phyloP scores from a whole-genome alignment of 1,140 invertebrate species.

The Hypothenemus hampei region DNA sequence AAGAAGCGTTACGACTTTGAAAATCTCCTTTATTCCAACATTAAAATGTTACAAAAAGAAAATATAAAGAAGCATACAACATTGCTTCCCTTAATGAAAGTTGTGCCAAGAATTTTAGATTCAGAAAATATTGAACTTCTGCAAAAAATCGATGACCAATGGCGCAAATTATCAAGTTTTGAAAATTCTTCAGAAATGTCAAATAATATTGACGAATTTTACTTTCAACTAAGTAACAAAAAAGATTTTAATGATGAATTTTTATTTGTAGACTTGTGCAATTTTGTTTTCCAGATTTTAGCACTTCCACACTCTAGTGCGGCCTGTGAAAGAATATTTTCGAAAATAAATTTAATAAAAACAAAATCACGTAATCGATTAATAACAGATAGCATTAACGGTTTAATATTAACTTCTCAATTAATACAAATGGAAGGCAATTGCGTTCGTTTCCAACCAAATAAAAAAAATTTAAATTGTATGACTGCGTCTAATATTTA shows the following conservation, averaged over 20 bases:
- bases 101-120: not conserved
- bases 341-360: conserved; percentile 10
- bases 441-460: not conserved
- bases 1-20: conserved; percentile 5
- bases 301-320: conserved; percentile 8
- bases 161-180: not conserved
- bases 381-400: not conserved
- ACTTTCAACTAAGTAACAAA: not conserved
- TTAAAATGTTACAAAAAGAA: not conserved
- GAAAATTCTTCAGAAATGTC: not conserved
- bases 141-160: conserved; percentile 11
- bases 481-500: conserved; percentile 34
- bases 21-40: not conserved
- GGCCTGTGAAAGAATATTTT: conserved; percentile 3
- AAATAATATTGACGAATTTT: conserved; percentile 7
- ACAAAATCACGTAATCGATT: not conserved
- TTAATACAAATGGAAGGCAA: conserved; percentile 18
- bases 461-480: too few relatives aligned
- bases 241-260: not conserved
- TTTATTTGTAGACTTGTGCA: conserved; percentile 1
- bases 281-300: conserved; percentile 4
- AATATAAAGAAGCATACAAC: not conserved
- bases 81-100: not conserved
- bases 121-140: not conserved
- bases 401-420: conserved; percentile 25